These are phyloP conservation scores for Athene noctua DNA, from an alignment of 2,113 vertebrate species.

Conservation along the genomic window DNA sequence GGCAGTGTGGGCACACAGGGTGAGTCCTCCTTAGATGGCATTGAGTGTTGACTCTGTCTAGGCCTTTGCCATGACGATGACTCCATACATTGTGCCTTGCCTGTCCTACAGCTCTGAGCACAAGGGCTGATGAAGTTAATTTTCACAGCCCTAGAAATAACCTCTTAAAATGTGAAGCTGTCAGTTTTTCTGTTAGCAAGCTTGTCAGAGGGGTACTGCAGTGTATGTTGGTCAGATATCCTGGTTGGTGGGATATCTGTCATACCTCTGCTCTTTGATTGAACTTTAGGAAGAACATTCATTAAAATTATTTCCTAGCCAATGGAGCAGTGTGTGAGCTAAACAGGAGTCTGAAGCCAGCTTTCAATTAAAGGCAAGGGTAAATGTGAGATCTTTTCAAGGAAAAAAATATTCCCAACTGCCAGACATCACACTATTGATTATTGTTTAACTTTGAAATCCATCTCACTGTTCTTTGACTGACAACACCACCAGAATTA, in stretches of 20 bases:
- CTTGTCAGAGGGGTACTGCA: neutral
- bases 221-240: neutral
- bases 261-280: neutral
- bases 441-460: neutral
- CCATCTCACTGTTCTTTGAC: neutral
- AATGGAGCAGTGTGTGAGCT: neutral
- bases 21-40: neutral
- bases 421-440: neutral
- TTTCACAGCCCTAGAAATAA: neutral
- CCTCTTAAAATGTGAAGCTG: neutral
- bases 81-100: accelerated
- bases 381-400: neutral
- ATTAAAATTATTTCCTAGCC: neutral
- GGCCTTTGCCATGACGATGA: neutral
- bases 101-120: neutral
- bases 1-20: accelerated
- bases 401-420: neutral
- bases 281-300: neutral
- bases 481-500: neutral
- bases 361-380: neutral
- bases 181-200: neutral
- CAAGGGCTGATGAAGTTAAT: neutral
- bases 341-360: neutral
- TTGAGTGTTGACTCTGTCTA: neutral
- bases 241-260: neutral